These are phyloP conservation scores for Masnerella sp. DNA, from an alignment of 2,888 invertebrate species.

Conservation along the genomic window DNA sequence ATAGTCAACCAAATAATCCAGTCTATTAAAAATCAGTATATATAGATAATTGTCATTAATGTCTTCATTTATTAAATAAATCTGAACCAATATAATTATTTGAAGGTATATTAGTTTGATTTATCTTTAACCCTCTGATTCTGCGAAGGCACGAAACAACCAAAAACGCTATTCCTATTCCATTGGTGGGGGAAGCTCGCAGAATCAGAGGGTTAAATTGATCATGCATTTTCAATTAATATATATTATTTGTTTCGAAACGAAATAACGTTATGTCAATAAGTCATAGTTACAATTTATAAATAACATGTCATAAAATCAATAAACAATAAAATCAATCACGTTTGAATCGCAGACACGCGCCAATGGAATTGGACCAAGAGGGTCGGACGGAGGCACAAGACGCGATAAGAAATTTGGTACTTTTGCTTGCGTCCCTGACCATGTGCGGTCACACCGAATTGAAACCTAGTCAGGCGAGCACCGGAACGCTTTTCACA, in stretches of 20 bases:
- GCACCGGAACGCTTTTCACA: conserved; percentile 93
- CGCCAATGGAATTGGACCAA: conserved; percentile 84
- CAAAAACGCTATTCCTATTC: too few species aligned
- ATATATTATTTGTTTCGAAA: not conserved
- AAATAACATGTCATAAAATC: conserved; percentile 60
- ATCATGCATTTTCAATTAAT: too few species aligned
- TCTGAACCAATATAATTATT: too few species aligned
- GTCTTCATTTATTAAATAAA: too few species aligned
- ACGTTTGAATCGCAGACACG: conserved; percentile 44
- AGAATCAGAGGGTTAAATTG: too few species aligned
- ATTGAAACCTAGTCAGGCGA: conserved; percentile 90
- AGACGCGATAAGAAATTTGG: conserved; percentile 94
- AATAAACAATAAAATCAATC: conserved; percentile 32
- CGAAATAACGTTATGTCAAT: not conserved
- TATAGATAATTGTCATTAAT: too few species aligned
- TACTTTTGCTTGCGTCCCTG: conserved; percentile 94
- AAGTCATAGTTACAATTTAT: conserved; percentile 3
- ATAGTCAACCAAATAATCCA: too few species aligned
- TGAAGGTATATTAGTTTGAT: too few species aligned
- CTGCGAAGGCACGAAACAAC: too few species aligned
- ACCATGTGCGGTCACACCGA: conserved; percentile 97
- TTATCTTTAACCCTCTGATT: too few species aligned
- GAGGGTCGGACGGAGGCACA: conserved; percentile 89
- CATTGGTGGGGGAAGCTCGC: too few species aligned
- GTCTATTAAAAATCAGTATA: too few species aligned